Evolutionary conservation across 1,140 invertebrate species (phyloP), one percentile per base, ranked within the genome.

Genomic region (Euschistus heros): DNA sequence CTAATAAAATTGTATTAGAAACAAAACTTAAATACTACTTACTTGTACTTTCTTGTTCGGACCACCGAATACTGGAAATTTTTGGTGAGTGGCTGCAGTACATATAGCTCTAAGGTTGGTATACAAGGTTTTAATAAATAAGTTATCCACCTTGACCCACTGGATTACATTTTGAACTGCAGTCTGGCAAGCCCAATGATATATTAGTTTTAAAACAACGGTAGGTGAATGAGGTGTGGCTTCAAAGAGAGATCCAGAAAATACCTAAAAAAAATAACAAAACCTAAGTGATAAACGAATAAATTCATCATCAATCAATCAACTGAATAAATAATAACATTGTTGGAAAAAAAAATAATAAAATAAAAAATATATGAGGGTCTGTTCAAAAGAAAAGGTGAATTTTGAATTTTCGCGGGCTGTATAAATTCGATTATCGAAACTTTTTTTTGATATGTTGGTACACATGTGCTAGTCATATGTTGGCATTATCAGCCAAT

Each of bases 121-220:
- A 68, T 87, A 91, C 67, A 92, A 82, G 15, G 85, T 85, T 73
- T 88, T 88, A 0, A 89, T 80, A 70, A 87, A 88, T 10, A 85
- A 73, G 70, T 86, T 87, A 57, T 87, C 83, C 0, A 87, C 88
- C 78, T 92, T 92, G 0, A 92, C 84, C 91, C 90, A 93, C 54
- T 89, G 87, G 0, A 89, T 81, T 14, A 93, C 88, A 73, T 92
- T 94, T 70, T 87, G 85, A 14, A 92, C 86, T 64, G 87, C 88
- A 0, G 91, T 93, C 71, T 93, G 90, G 72, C 89, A 92, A 0
- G 87, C 81, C 91, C 91, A 94, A 73, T 94, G 90, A 74, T 93
- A 94, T 27, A 94, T 85, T 0, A 93, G 76, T 72, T 93, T 93
- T 0, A 92, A 73, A 5, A 92, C 76, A 15, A 88, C 83, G 17